A percentile compares a stretch with the other conserved stretches of the same genome.
Evolutionary conservation across 2,888 invertebrate genomes (phyloP).

Genomic region (Ypsolopha sequella): DNA sequence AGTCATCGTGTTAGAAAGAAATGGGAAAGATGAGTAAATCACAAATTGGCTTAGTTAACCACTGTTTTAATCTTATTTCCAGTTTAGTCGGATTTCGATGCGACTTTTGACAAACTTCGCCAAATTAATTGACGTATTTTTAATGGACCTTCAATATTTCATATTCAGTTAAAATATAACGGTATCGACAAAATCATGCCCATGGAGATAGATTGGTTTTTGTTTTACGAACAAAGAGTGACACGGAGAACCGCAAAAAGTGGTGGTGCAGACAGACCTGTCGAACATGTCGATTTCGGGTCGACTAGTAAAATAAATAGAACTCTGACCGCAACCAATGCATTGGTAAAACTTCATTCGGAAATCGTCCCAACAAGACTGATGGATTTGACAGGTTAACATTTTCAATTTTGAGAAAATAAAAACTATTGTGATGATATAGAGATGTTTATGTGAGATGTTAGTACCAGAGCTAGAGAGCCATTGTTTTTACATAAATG

Average conservation of each 20-base stretch:
- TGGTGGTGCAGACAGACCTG: constrained; percentile 8
- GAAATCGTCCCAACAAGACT: not conserved
- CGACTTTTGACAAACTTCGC: not conserved
- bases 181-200: no score
- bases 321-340: constrained; percentile 1
- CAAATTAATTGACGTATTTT: no score
- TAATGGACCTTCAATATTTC: no score
- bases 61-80: constrained; percentile 29
- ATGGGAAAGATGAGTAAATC: constrained; percentile 27
- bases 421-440: not conserved
- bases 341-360: constrained; percentile 19
- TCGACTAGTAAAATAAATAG: not conserved
- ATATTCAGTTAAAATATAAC: no score
- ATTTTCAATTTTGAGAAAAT: no score
- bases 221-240: not conserved
- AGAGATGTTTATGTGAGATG: no score
- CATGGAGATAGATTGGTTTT: no score
- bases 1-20: not conserved
- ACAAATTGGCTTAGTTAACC: constrained; percentile 55
- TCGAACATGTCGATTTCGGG: constrained; percentile 8
- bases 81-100: not conserved
- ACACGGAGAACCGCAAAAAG: not conserved
- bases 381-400: not conserved
- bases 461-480: no score
- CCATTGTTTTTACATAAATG: no score